A percentile compares a stretch with the other conserved stretches of the same genome.
Conservation (phyloP, 2,888 invertebrate genomes). For the Thumatha senex region DNA sequence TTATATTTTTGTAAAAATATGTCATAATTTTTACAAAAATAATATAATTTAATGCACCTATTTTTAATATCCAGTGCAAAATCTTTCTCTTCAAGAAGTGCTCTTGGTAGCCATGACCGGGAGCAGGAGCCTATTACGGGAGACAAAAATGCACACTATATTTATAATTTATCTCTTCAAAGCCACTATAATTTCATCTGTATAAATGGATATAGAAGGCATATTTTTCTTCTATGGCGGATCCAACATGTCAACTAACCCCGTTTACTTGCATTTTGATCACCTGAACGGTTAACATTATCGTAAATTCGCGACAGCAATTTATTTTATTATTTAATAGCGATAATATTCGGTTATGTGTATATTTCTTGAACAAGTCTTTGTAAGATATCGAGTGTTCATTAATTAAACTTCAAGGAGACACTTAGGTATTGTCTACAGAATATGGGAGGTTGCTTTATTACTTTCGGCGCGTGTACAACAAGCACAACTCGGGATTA, state of each 20-base stretch:
- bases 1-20: no score
- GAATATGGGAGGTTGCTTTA: slow-evolving; percentile 48
- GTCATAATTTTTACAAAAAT: no score
- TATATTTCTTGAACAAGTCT: slow-evolving; percentile 25
- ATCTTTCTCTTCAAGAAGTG: no score
- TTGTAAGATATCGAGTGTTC: slow-evolving; percentile 43
- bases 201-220: slow-evolving; percentile 12
- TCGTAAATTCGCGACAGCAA: slow-evolving; percentile 17
- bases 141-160: no score
- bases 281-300: slow-evolving; percentile 21
- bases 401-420: slow-evolving; percentile 59
- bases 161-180: no score
- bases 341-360: slow-evolving; percentile 28
- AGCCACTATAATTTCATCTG: no score
- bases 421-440: slow-evolving; percentile 53
- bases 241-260: slow-evolving; percentile 12
- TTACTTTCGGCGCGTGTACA: slow-evolving; percentile 46
- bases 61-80: no score
- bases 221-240: slow-evolving; percentile 8
- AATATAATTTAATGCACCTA: no score
- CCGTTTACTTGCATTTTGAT: slow-evolving; percentile 18
- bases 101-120: no score
- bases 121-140: no score
- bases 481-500: slow-evolving; percentile 43
- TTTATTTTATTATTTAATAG: slow-evolving; percentile 24